Evolutionary conservation across 2,888 invertebrate genomes (phyloP).

Genomic region (Synergus gifuensis): DNA sequence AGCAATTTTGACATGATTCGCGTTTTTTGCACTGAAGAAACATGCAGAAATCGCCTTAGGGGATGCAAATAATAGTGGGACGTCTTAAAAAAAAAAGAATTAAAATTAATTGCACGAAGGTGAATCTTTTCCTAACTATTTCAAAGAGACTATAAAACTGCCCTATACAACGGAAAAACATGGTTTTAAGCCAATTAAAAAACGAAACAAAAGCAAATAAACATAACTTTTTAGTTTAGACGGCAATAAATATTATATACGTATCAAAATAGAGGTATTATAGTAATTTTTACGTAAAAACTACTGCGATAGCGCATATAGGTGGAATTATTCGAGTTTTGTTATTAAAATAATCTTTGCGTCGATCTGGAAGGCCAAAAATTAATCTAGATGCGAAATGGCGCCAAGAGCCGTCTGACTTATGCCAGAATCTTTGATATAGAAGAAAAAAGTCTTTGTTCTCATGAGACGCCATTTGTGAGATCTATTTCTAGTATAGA

Average conservation of each 20-base stretch:
- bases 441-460: conserved; percentile 40
- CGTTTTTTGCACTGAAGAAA: background rate
- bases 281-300: background rate
- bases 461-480: conserved; percentile 33
- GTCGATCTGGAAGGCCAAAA: conserved; percentile 31
- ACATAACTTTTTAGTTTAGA: no score
- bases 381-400: conserved; percentile 29
- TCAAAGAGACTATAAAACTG: no score
- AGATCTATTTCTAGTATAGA: conserved; percentile 25
- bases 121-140: background rate
- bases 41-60: background rate
- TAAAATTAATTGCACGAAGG: background rate
- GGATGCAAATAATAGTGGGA: background rate
- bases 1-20: background rate
- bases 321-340: background rate
- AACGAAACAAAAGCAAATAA: no score
- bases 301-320: background rate
- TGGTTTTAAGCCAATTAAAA: no score
- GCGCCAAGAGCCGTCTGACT: conserved; percentile 24
- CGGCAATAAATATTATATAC: no score
- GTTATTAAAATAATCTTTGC: conserved; percentile 28
- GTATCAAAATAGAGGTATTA: no score
- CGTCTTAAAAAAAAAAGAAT: background rate
- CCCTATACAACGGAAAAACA: no score
- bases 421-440: conserved; percentile 34